Conservation (phyloP, 2,113 vertebrate species). For the Barbus barbus region DNA sequence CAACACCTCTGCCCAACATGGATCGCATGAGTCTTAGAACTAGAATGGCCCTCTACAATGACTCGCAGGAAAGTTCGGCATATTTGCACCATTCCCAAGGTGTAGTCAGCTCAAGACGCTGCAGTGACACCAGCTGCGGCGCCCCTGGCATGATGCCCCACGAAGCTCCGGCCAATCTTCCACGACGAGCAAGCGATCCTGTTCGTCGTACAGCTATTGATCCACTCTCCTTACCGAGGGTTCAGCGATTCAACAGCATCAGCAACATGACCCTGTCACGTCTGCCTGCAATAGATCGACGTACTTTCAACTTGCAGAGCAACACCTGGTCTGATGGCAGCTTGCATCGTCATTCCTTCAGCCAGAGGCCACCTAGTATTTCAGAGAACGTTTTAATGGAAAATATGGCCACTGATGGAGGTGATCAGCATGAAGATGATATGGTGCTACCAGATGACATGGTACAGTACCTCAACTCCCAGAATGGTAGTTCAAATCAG, state of each 20-base stretch:
- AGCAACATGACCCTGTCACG: slow-evolving; percentile 80
- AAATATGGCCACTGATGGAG: slow-evolving; percentile 72
- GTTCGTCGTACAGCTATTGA: slow-evolving; percentile 80
- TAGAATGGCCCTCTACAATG: slow-evolving; percentile 83
- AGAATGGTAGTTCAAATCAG: slow-evolving; percentile 68
- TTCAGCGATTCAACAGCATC: slow-evolving; percentile 91
- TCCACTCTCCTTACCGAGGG: slow-evolving; percentile 71
- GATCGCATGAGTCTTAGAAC: slow-evolving; percentile 88
- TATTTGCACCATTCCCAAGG: slow-evolving; percentile 64
- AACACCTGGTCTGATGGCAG: slow-evolving; percentile 76
- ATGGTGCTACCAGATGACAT: slow-evolving; percentile 93
- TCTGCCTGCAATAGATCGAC: slow-evolving; percentile 59
- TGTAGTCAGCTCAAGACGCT: slow-evolving; percentile 75
- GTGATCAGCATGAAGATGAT: slow-evolving; percentile 83
- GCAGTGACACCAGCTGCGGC: slow-evolving; percentile 75
- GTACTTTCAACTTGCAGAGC: slow-evolving; percentile 70
- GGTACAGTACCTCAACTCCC: slow-evolving; percentile 92
- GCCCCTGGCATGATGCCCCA: slow-evolving; percentile 82
- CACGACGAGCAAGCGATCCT: slow-evolving; percentile 88
- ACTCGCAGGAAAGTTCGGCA: slow-evolving; percentile 73
- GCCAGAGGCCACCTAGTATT: slow-evolving; percentile 88
- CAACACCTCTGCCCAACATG: slow-evolving; percentile 83
- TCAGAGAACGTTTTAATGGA: slow-evolving; percentile 88
- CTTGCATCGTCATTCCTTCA: slow-evolving; percentile 79
- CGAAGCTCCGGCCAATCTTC: slow-evolving; percentile 74